Evolutionary conservation across 1,140 invertebrate genomes (phyloP).

Genomic region (Temnothorax nylanderi): DNA sequence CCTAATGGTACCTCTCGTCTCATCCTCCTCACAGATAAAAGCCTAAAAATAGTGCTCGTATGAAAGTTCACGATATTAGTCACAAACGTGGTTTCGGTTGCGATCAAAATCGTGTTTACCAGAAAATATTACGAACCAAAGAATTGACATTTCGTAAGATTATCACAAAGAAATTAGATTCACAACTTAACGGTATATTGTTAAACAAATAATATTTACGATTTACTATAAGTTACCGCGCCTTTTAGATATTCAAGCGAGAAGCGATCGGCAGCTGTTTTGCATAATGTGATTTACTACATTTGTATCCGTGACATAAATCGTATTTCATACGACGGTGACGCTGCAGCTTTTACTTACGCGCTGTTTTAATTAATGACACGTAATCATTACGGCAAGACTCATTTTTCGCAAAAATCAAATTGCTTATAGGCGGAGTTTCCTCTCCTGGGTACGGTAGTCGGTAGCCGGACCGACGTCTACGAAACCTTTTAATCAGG

Average conservation of each 20-base stretch:
- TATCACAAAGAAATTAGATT: neutral
- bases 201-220: neutral
- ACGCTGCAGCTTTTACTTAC: slow-evolving; percentile 33
- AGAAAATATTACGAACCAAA: neutral
- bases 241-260: neutral
- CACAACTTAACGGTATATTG: neutral
- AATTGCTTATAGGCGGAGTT: slow-evolving; percentile 41
- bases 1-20: slow-evolving; percentile 68
- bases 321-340: slow-evolving; percentile 19
- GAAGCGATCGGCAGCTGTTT: slow-evolving; percentile 6
- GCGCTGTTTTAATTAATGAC: slow-evolving; percentile 48
- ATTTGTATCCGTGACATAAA: slow-evolving; percentile 26
- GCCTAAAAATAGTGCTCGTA: neutral
- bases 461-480: slow-evolving; percentile 44
- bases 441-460: slow-evolving; percentile 4
- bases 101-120: neutral
- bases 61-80: neutral
- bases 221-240: neutral
- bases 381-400: slow-evolving; percentile 14
- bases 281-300: slow-evolving; percentile 40
- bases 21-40: slow-evolving; percentile 57
- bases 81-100: neutral
- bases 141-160: neutral
- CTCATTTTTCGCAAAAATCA: slow-evolving; percentile 4
- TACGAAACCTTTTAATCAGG: slow-evolving; percentile 77